Evolutionary conservation across 2,797 vertebrate genomes (phyloP), one percentile per base, ranked within the genome.

Genomic region (Monodelphis domestica): DNA sequence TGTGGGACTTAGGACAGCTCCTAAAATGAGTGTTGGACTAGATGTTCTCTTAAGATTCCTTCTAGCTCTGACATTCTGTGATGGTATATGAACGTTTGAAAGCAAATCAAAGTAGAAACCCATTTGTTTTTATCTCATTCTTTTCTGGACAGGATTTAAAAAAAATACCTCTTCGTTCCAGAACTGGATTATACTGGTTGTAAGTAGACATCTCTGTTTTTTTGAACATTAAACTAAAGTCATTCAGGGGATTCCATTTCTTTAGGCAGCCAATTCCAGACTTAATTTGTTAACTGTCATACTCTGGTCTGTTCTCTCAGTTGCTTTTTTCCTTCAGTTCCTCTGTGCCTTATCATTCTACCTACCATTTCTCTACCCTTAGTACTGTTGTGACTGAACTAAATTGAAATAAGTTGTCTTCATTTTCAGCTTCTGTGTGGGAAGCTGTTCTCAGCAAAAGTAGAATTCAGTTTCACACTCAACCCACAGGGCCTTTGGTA

Each of bases 361-460:
- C 63, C 89, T 94, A n/a, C 45, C 91, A 91, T 90, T 50, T 53
- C 70, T 94, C 89, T 38, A 94, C 14, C 94, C 95, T 94, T 28
- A 89, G 55, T 91, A 91, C 84, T 91, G 52, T 84, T 84, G n/a
- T 54, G 90, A 88, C 51, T 89, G 90, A 93, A 92, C 53, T 91
- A 91, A 51, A 94, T 89, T 88, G 90, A 95, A 95, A 94, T 95
- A 95, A 94, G 38, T 53, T 89, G 33, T 93, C 50, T 88, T 88
- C 28, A 88, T 96, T 97, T 91, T 90, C 59, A 92, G 91, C 53
- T 96, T 93, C 52, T 97, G 91, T 95, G 94, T 95, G 90, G 94
- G 95, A 91, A 91, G 56, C 87, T 70, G 90, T 87, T 94, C 54
- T 96, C 54, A 90, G 55, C 57, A 93, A 59, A 92, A 92, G 89